Base-by-base conservation (phyloP, 2,888 invertebrate genomes). In the Pediacus dermestoides region DNA sequence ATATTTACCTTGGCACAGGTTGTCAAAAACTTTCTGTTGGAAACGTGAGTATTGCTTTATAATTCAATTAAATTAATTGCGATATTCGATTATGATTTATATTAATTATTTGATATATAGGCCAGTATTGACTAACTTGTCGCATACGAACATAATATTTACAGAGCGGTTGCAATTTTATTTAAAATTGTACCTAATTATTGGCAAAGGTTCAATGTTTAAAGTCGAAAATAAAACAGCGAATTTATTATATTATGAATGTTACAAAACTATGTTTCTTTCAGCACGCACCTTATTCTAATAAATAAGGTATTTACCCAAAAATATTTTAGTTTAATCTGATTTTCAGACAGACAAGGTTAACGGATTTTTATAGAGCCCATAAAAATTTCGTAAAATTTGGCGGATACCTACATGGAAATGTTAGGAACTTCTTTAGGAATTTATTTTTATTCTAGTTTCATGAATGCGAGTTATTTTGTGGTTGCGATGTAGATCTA, bases 341-440 rank as follows among this genome's bases (percentile, higher is more conserved):
- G n/a, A n/a, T n/a, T n/a, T n/a, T n/a, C n/a, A n/a, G n/a, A n/a
- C n/a, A n/a, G n/a, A n/a, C n/a, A n/a, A n/a, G n/a, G n/a, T n/a
- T n/a, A 34, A 8, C 34, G 15, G 34, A 34, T 23, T 15, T 34
- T 12, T 14, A 23, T 25, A 16, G 2, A 9, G 22, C 15, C 10
- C 25, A 33, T 11, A 33, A 21, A 33, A 9, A 21, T 11, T 33
- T 22, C 12, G 14, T 34, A 16, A 14, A 25, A 34, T 14, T 12
- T 4, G 34, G 25, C 9, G 23, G 26, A 14, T 34, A n/a, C n/a
- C n/a, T n/a, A n/a, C n/a, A n/a, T n/a, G n/a, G n/a, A n/a, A n/a
- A n/a, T n/a, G n/a, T n/a, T n/a, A n/a, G n/a, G n/a, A n/a, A n/a
- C n/a, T n/a, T n/a, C n/a, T n/a, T n/a, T n/a, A n/a, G n/a, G n/a